phyloP scores from a whole-genome alignment of 2,888 invertebrate genomes.

The Nephrotoma flavescens region DNA sequence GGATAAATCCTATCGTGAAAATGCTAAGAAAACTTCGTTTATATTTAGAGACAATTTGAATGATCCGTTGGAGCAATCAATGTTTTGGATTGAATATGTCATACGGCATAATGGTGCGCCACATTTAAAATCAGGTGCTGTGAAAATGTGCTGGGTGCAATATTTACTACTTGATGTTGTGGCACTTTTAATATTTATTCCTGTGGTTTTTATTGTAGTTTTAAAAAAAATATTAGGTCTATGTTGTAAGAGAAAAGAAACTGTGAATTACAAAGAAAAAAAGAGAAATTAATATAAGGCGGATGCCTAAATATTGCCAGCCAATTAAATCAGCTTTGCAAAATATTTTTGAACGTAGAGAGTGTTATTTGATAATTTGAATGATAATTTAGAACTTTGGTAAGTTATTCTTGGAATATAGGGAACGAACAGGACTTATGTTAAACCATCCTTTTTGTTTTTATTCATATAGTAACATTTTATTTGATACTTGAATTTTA shows the following conservation, averaged over 20 bases:
- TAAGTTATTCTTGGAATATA: too few species aligned
- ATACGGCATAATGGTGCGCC: constrained; percentile 30
- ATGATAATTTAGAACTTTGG: too few species aligned
- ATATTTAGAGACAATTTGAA: constrained; percentile 39
- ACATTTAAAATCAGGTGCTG: constrained; percentile 28
- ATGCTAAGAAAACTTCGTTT: constrained; percentile 32
- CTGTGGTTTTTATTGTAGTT: not conserved
- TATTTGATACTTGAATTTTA: too few species aligned
- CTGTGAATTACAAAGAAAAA: not conserved
- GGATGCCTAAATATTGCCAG: too few species aligned
- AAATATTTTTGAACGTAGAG: too few species aligned
- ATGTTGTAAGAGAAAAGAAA: not conserved
- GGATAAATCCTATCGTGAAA: constrained; percentile 27
- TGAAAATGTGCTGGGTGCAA: constrained; percentile 30
- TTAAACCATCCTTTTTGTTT: too few species aligned
- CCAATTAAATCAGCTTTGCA: too few species aligned
- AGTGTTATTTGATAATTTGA: too few species aligned
- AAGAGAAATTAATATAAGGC: not conserved
- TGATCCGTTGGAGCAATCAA: constrained; percentile 39
- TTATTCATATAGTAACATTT: too few species aligned
- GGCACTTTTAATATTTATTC: constrained; percentile 24
- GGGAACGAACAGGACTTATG: too few species aligned
- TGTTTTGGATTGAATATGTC: constrained; percentile 46
- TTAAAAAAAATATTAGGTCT: not conserved
- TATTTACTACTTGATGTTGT: constrained; percentile 36